A percentile compares a stretch with the other conserved stretches of the same genome.
Evolutionary conservation across 1,140 invertebrate species (phyloP).

Genomic region (Pachypeltis micranthus): DNA sequence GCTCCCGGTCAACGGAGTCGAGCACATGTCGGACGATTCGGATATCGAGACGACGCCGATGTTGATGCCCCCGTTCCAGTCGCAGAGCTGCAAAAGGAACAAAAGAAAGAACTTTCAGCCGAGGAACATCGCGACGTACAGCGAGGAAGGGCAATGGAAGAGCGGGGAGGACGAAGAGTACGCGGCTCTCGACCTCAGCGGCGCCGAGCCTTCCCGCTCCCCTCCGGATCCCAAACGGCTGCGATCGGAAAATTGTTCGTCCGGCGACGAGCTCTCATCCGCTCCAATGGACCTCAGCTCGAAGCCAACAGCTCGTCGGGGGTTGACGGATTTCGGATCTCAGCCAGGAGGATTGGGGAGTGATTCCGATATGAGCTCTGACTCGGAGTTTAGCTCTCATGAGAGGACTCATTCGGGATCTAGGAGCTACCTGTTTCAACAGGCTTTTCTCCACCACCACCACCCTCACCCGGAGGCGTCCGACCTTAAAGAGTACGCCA

Average conservation of each 20-base stretch:
- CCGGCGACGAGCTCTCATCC: constrained; percentile 17
- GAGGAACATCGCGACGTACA: constrained; percentile 34
- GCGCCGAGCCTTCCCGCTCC: background rate
- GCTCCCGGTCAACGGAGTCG: constrained; percentile 20
- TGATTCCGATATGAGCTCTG: constrained; percentile 18
- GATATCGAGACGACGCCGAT: constrained; percentile 24
- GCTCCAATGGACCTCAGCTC: constrained; percentile 29
- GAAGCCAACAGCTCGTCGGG: constrained; percentile 11
- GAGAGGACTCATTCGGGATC: background rate
- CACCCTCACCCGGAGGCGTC: constrained; percentile 30
- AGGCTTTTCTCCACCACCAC: constrained; percentile 24
- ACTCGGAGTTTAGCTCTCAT: constrained; percentile 6
- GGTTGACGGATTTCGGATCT: constrained; percentile 11
- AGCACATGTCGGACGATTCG: constrained; percentile 25
- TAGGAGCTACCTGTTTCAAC: constrained; percentile 24
- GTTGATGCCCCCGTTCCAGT: constrained; percentile 13
- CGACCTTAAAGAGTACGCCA: constrained; percentile 43
- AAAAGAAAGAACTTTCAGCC: constrained; percentile 41
- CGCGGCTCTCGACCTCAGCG: constrained; percentile 12
- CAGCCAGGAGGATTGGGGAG: constrained; percentile 11
- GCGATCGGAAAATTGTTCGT: constrained; percentile 7
- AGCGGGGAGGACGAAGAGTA: constrained; percentile 17
- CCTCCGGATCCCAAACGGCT: constrained; percentile 14
- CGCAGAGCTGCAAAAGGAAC: constrained; percentile 30
- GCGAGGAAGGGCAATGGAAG: constrained; percentile 25